Evolutionary conservation across 2,113 vertebrate species (phyloP), one percentile per base, ranked within the genome.

Genomic region (Xiphorhynchus elegans): DNA sequence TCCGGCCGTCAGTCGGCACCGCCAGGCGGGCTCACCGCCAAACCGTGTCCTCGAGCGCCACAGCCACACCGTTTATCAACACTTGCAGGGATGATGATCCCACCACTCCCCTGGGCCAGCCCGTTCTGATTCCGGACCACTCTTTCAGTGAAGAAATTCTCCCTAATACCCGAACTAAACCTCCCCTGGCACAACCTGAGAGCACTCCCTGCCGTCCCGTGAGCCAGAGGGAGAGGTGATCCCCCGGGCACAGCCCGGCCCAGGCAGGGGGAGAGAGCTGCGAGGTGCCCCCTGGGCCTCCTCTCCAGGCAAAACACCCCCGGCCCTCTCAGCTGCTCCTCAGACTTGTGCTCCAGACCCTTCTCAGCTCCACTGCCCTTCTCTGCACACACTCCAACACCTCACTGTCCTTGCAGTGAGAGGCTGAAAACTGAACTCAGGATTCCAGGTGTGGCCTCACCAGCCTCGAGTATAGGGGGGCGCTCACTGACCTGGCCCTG

Each of bases 221-320:
- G 8, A 6, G 2, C 15, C 37, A 37, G 37, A 11, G 63, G 16
- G 31, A 14, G 20, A 37, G 37, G 37, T 40, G 40, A 11, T 10
- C 9, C 40, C 40, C 40, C 40, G 40, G 40, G 40, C 40, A 15
- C 40, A 13, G 14, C 40, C 40, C 40, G 40, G 40, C 40, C 40
- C 40, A 15, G 40, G 40, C 40, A 15, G 40, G 13, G 14, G 13
- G 13, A 6, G 33, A 17, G 62, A 33, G 23, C 0, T 0, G 1
- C 11, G 20, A 6, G 6, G 3, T 74, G 8, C 7, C 44, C 37
- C 18, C 4, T 11, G 46, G n/a, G 4, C 23, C 14, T 67, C 33
- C 46, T 35, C 15, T 11, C 23, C 52, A 24, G 18, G 37, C 6
- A 59, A 5, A 52, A 7, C 44, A 39, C 0, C 23, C 8, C 33